phyloP scores from a whole-genome alignment of 2,113 vertebrate species.

The Prunella fulvescens region DNA sequence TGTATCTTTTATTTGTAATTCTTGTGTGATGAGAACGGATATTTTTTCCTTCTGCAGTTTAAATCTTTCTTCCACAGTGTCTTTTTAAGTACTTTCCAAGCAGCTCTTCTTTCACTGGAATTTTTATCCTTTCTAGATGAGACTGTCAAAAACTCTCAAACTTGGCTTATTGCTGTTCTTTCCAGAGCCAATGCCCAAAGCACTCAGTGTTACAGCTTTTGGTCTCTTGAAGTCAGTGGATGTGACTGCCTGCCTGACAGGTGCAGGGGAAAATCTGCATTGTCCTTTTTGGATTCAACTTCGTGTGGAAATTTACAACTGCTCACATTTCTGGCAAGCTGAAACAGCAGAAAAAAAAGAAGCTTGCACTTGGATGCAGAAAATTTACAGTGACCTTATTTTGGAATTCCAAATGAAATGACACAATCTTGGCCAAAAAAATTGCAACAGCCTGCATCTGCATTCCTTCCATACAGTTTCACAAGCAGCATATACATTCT shows the following conservation, averaged over 20 bases:
- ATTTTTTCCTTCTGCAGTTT: not conserved
- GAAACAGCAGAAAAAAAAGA: not conserved
- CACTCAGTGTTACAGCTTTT: not conserved
- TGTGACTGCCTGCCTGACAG: not conserved
- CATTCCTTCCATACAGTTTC: not conserved
- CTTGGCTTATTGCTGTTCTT: not conserved
- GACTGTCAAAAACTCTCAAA: not conserved
- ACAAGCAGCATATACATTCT: not conserved
- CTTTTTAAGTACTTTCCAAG: not conserved
- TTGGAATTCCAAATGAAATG: not conserved
- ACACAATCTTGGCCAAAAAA: not conserved
- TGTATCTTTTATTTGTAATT: not conserved
- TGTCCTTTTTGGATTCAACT: not conserved
- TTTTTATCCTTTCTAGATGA: not conserved
- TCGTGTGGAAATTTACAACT: not conserved
- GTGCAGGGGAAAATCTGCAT: constrained; percentile 10
- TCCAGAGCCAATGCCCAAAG: not conserved
- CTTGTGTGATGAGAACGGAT: not conserved
- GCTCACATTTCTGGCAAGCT: not conserved
- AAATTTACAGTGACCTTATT: not conserved
- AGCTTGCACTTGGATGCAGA: not conserved
- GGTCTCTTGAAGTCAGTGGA: not conserved
- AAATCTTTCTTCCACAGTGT: not conserved
- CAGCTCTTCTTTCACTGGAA: not conserved
- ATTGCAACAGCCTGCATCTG: not conserved